Evolutionary conservation across 1,140 invertebrate genomes (phyloP).

Genomic region (Lasaia peninsularis): DNA sequence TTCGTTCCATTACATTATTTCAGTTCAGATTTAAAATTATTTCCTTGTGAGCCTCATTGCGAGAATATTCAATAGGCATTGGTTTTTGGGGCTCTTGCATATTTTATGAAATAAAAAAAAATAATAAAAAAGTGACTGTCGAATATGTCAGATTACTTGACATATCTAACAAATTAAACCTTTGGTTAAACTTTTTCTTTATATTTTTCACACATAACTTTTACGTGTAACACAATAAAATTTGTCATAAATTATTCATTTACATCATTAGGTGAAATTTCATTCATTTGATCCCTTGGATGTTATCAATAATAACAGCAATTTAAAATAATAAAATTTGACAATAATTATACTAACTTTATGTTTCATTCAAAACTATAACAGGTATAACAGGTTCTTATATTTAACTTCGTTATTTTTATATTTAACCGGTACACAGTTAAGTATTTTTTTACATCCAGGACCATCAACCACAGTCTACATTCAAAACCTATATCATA

Average conservation of each 20-base stretch:
- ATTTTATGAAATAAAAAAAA: too few species aligned
- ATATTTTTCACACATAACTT: background rate
- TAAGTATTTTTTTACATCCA: slow-evolving; percentile 11
- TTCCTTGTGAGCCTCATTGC: too few species aligned
- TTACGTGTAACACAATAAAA: too few species aligned
- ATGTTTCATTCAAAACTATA: background rate
- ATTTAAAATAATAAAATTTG: background rate
- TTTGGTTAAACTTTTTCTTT: background rate
- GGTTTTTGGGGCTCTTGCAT: too few species aligned
- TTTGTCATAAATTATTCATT: background rate
- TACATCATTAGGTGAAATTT: background rate
- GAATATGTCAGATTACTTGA: too few species aligned
- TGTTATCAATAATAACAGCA: background rate
- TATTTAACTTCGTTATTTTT: background rate
- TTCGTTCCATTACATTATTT: too few species aligned
- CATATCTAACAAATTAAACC: background rate
- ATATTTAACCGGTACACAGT: background rate
- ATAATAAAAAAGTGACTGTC: too few species aligned
- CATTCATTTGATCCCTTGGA: background rate
- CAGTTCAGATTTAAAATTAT: too few species aligned
- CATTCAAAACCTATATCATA: slow-evolving; percentile 22
- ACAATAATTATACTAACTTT: background rate
- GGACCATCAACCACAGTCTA: slow-evolving; percentile 18
- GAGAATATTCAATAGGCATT: too few species aligned
- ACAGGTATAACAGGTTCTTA: slow-evolving; percentile 1